A percentile compares a stretch with the other conserved stretches of the same genome.
These are phyloP conservation scores for Pelodiscus sinensis DNA, from an alignment of 2,113 vertebrate genomes.

Conservation along the genomic window DNA sequence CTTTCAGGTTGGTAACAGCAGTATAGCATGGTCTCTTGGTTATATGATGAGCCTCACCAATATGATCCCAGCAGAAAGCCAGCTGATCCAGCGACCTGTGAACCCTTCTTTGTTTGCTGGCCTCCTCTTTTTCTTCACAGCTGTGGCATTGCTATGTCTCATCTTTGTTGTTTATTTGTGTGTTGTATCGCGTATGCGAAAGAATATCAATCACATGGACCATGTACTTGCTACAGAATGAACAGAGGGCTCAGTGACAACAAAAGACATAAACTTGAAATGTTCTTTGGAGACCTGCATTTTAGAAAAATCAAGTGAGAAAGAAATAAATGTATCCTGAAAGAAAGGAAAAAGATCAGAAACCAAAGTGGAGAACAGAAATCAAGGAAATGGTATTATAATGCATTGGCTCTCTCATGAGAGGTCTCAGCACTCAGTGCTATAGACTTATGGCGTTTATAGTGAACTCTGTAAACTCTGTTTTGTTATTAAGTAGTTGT, in stretches of 20 bases:
- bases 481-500: background rate
- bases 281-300: background rate
- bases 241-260: background rate
- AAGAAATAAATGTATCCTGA: background rate
- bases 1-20: conserved; percentile 88
- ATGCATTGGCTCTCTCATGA: background rate
- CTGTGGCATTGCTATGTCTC: conserved; percentile 79
- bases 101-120: conserved; percentile 82
- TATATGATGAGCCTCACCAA: conserved; percentile 95
- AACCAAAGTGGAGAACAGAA: background rate
- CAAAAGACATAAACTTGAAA: background rate
- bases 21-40: conserved; percentile 92
- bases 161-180: conserved; percentile 79
- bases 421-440: conserved; percentile 4
- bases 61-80: conserved; percentile 92
- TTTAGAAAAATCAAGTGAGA: background rate
- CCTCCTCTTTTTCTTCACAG: conserved; percentile 86
- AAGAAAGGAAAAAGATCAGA: background rate
- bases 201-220: background rate
- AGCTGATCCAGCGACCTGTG: conserved; percentile 82
- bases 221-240: conserved; percentile 66
- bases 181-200: background rate
- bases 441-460: background rate
- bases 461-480: background rate
- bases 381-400: background rate